Base-by-base conservation (phyloP, 2,797 vertebrate genomes). In the Linurgus olivaceus region DNA sequence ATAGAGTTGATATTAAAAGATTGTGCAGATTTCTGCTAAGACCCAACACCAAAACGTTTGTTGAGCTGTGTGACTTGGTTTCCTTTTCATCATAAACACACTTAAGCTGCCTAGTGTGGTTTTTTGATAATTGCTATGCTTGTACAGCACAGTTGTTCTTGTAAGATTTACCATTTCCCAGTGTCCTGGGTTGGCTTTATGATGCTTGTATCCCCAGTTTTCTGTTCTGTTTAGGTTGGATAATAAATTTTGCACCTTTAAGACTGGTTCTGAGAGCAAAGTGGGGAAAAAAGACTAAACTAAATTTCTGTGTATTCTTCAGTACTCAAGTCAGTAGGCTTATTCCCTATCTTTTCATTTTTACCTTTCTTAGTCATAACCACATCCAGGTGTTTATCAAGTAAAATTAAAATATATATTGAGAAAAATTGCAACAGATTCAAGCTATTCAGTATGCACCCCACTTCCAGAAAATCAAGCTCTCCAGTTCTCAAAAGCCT, bases 381-480 rank as follows among this genome's bases (percentile, higher is more conserved):
- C 54, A 82, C 29, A 31, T 59, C 24, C n/a, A 88, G 74, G n/a
- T 94, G 31, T 84, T 91, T 88, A 51, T 72, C 28, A 76, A 55
- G 55, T 76, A 91, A 90, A 81, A 81, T 73, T 66, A 80, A 81
- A 86, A 73, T 61, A 74, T 11, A 78, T 67, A 37, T 33, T 66
- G 44, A 75, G 45, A 79, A 87, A 86, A 77, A 51, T 1, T 19
- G 29, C 44, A 86, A 31, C 0, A 0, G 33, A 85, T 70, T 94
- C 54, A 90, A 79, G 51, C 94, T 96, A 63, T 90, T 96, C 92
- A 92, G 55, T 90, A 88, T 96, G 90, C 93, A 88, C 59, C 55
- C 85, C 55, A 79, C 87, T 90, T 86, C 19, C 33, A 94, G 83
- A 81, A 96, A 95, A 94, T 92, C 88, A 94, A 84, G 83, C 76